Evolutionary conservation across 2,888 invertebrate genomes (phyloP), one percentile per base, ranked within the genome.

Genomic region (Dynastes hyllus): DNA sequence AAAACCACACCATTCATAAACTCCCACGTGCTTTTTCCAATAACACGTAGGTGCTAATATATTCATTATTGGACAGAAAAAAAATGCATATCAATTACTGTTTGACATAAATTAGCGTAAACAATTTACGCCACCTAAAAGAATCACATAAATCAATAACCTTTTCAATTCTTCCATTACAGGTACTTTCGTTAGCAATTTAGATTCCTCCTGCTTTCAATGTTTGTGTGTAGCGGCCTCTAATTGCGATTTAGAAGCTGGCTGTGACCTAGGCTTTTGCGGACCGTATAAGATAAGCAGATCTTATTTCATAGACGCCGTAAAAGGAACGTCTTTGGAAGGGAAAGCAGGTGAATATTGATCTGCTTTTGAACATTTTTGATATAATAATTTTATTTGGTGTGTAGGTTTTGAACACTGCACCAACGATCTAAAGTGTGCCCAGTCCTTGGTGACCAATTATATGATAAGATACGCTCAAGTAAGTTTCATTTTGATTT

Each of bases 271-370:
- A 0, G 91, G 91, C 0, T 91, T 91, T 86, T 92, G 92, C 84
- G 92, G 92, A 0, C 92, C 92, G 0, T 92, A 91, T 87, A 90
- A 90, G 85, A 90, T 92, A 81, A 91, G 92, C 53, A 88, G 90
- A 83, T 90, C 91, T 6, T 93, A 93, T 86, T 93, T 92, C 92
- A 88, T 90, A 2, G 93, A 93, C 80, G 92, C 92, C 0, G 92
- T 91, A 3, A 90, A 90, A 82, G 90, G 90, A 1, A 91, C 90
- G 0, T 83, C 91, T 63, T 90, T 91, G 9, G 91, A 91, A 53
- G 53, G 67, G 2, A 67, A 67, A 50, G 9, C 13, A 71, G 71
- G 71, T 71, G 32, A 37, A 16, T 53, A 55, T 13, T 37, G 53
- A 55, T 53, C 3, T 6, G n/a, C 53, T 53, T 13, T 53, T 71